Evolutionary conservation across 2,113 vertebrate species (phyloP).

Genomic region (Sapajus apella): DNA sequence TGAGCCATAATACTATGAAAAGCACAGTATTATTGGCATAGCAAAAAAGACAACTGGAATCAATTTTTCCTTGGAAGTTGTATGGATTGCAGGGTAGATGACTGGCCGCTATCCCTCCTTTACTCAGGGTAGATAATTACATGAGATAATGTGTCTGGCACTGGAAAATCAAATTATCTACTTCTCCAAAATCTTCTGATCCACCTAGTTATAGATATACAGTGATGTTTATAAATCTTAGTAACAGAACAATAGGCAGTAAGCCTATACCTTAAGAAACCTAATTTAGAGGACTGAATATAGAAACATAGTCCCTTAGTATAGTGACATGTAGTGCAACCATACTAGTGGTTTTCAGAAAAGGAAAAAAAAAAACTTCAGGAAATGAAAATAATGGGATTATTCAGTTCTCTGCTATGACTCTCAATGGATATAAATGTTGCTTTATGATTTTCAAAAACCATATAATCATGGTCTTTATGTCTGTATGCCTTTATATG

Average conservation of each 20-base stretch:
- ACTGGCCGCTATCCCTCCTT: not conserved
- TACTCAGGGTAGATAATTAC: slow-evolving; percentile 4
- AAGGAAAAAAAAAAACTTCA: not conserved
- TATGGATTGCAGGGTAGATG: not conserved
- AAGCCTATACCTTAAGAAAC: not conserved
- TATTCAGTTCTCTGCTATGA: not conserved
- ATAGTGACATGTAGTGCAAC: not conserved
- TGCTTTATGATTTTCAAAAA: not conserved
- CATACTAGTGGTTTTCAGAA: not conserved
- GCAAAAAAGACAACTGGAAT: not conserved
- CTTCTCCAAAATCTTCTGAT: not conserved
- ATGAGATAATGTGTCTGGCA: not conserved
- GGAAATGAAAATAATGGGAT: not conserved
- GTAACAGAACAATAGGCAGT: not conserved
- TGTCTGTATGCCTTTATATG: not conserved
- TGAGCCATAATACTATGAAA: not conserved
- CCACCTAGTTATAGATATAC: not conserved
- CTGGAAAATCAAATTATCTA: not conserved
- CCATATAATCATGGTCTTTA: not conserved
- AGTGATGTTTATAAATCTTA: slow-evolving; percentile 3
- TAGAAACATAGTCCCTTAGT: not conserved
- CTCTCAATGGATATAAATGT: not conserved
- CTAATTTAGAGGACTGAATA: not conserved
- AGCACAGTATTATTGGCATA: not conserved
- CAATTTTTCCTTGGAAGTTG: not conserved